A percentile compares a stretch with the other conserved stretches of the same genome.
phyloP scores from a whole-genome alignment of 2,113 vertebrate genomes.

The Tichodroma muraria region DNA sequence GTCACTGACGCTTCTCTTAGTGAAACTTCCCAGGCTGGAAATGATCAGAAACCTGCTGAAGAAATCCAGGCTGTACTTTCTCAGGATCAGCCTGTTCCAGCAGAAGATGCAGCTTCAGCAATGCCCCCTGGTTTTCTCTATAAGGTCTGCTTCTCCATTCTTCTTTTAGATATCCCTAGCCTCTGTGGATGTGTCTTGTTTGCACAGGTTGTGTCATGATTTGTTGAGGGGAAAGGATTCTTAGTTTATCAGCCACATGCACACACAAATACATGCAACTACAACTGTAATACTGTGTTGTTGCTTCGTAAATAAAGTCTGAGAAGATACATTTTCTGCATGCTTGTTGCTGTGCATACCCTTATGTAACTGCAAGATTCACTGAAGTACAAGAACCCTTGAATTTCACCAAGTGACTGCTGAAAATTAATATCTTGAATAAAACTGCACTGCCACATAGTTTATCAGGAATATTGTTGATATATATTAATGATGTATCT shows the following conservation, averaged over 20 bases:
- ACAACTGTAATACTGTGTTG: background rate
- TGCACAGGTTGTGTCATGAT: background rate
- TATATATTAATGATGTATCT: background rate
- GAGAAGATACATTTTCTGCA: background rate
- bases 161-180: background rate
- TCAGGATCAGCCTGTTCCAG: background rate
- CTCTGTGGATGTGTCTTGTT: background rate
- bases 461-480: background rate
- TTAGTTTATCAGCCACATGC: background rate
- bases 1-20: background rate
- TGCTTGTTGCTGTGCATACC: background rate
- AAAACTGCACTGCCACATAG: background rate
- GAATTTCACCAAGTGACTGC: background rate
- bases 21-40: constrained; percentile 33
- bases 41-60: constrained; percentile 51
- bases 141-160: constrained; percentile 74
- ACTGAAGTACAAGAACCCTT: background rate
- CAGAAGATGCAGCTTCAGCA: constrained; percentile 11
- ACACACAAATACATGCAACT: background rate
- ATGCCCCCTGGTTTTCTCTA: constrained; percentile 82
- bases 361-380: background rate
- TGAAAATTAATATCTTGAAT: background rate
- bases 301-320: background rate
- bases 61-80: background rate
- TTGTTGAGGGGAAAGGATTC: background rate